Conservation (phyloP, 1,140 invertebrate genomes). For the Heliconius nattereri region DNA sequence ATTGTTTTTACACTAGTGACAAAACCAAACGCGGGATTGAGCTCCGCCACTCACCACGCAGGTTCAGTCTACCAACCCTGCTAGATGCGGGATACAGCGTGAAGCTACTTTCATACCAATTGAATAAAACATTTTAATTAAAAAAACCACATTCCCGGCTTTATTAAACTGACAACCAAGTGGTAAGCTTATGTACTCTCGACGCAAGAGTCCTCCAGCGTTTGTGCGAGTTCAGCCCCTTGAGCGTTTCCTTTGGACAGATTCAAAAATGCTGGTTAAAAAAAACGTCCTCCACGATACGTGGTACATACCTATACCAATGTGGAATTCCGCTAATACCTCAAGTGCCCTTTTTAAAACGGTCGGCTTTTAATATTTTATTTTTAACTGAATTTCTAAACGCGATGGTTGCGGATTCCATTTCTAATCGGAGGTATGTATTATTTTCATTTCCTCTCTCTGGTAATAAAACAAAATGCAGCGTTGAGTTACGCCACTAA, state of each 20-base stretch:
- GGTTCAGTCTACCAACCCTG: too few species aligned
- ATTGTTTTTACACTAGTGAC: too few species aligned
- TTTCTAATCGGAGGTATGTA: too few species aligned
- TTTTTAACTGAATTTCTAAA: background rate
- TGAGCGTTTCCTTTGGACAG: background rate
- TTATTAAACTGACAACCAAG: slow-evolving; percentile 7
- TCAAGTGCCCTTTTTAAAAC: background rate
- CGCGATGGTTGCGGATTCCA: too few species aligned
- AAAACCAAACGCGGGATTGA: too few species aligned
- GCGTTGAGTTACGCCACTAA: too few species aligned
- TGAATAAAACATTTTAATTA: background rate
- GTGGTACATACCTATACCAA: too few species aligned
- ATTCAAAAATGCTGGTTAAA: slow-evolving; percentile 1
- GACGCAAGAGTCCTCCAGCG: background rate
- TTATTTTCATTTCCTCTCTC: too few species aligned
- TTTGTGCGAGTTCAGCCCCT: slow-evolving; percentile 13
- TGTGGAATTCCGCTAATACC: background rate
- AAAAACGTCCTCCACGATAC: background rate
- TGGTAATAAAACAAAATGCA: too few species aligned
- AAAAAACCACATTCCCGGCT: background rate
- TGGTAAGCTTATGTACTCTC: slow-evolving; percentile 2
- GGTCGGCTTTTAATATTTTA: background rate
- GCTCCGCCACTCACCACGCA: too few species aligned
- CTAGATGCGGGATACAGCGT: too few species aligned
- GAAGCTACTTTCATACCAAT: too few species aligned